Conservation (phyloP, 2,113 vertebrate species). For the cattle (Bos taurus) region DNA sequence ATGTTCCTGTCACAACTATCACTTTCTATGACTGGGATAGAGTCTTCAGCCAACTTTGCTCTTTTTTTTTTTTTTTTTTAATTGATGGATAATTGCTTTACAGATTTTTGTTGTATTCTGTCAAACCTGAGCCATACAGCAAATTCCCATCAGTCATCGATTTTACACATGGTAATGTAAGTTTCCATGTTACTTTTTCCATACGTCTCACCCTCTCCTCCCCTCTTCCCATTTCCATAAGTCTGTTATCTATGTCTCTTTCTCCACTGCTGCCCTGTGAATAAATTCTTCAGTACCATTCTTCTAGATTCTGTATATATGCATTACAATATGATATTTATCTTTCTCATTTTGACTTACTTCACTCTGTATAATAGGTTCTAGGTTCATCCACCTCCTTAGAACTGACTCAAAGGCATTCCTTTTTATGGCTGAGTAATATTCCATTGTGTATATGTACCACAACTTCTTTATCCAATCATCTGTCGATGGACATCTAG, state of each 20-base stretch:
- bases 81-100: neutral
- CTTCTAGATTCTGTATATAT: neutral
- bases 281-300: neutral
- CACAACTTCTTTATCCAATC: neutral
- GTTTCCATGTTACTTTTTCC: neutral
- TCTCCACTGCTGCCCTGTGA: neutral
- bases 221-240: neutral
- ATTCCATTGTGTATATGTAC: neutral
- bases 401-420: neutral
- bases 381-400: neutral
- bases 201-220: neutral
- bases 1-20: neutral
- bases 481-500: neutral
- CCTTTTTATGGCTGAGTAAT: neutral
- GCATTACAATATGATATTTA: accelerated
- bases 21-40: accelerated
- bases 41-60: neutral
- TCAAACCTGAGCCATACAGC: neutral
- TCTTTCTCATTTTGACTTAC: neutral
- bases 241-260: neutral
- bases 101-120: neutral
- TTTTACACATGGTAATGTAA: neutral
- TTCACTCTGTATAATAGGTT: neutral
- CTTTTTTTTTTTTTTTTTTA: neutral
- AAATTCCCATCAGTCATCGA: accelerated